phyloP scores from a whole-genome alignment of 2,888 invertebrate species.

The Deroplatys truncata region DNA sequence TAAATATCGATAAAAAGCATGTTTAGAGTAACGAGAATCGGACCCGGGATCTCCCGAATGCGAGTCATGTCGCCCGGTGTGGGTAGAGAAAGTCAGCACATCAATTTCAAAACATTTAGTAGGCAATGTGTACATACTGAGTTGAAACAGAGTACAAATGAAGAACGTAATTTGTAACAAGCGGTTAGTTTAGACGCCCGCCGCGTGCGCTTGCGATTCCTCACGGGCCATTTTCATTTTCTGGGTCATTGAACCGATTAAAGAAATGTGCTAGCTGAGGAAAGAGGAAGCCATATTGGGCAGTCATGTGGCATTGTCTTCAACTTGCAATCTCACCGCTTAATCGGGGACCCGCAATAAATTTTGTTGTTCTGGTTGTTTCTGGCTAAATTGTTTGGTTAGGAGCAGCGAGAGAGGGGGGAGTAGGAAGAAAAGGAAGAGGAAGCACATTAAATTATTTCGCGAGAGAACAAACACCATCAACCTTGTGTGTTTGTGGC shows the following conservation, averaged over 20 bases:
- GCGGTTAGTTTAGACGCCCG: neutral
- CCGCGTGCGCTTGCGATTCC: neutral
- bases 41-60: too few species aligned
- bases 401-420: neutral
- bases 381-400: conserved; percentile 12
- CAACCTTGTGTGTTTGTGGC: neutral
- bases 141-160: too few species aligned
- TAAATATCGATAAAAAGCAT: too few species aligned
- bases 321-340: conserved; percentile 9
- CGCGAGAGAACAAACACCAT: neutral
- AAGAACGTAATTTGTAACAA: neutral
- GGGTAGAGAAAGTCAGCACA: too few species aligned
- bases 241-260: conserved; percentile 15
- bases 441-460: neutral
- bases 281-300: conserved; percentile 3
- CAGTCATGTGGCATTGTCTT: conserved; percentile 1
- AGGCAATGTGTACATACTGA: too few species aligned
- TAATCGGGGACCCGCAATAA: conserved; percentile 5
- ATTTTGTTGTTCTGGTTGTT: neutral
- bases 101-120: too few species aligned
- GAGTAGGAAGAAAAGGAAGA: neutral
- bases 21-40: too few species aligned
- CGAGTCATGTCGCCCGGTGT: too few species aligned
- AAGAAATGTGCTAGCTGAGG: conserved; percentile 1
- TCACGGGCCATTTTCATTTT: conserved; percentile 14